Conservation (phyloP, 1,140 invertebrate genomes). For the Halyomorpha halys region DNA sequence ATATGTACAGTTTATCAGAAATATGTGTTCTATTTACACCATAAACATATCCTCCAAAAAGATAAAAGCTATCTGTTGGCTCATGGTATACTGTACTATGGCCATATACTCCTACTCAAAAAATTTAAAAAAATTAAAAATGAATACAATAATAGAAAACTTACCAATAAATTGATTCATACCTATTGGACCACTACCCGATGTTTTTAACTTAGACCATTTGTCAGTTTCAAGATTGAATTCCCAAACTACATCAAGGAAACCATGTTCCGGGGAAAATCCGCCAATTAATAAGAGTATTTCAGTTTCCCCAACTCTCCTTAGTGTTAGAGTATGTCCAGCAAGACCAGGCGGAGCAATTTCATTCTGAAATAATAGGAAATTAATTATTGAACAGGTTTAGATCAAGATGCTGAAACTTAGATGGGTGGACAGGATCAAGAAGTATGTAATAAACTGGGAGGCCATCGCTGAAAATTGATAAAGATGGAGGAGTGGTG, state of each 20-base stretch:
- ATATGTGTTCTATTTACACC: slow-evolving; percentile 56
- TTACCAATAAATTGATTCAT: slow-evolving; percentile 20
- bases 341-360: slow-evolving; percentile 56
- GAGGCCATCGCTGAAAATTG: no score
- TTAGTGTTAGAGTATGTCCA: slow-evolving; percentile 77
- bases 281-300: slow-evolving; percentile 80
- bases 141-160: neutral
- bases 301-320: slow-evolving; percentile 44
- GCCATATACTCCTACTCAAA: slow-evolving; percentile 60
- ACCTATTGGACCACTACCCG: slow-evolving; percentile 62
- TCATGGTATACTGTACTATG: slow-evolving; percentile 81
- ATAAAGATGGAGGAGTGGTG: no score
- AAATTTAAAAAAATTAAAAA: neutral
- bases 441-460: no score
- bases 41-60: slow-evolving; percentile 80
- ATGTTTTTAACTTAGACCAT: slow-evolving; percentile 55
- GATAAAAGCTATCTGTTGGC: slow-evolving; percentile 69
- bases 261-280: slow-evolving; percentile 67
- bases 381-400: neutral
- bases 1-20: slow-evolving; percentile 62
- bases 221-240: slow-evolving; percentile 62
- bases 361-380: slow-evolving; percentile 15
- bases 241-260: slow-evolving; percentile 68
- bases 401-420: no score
- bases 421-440: no score